Base-by-base conservation (phyloP, 2,113 vertebrate species). In the Pimephales promelas region DNA sequence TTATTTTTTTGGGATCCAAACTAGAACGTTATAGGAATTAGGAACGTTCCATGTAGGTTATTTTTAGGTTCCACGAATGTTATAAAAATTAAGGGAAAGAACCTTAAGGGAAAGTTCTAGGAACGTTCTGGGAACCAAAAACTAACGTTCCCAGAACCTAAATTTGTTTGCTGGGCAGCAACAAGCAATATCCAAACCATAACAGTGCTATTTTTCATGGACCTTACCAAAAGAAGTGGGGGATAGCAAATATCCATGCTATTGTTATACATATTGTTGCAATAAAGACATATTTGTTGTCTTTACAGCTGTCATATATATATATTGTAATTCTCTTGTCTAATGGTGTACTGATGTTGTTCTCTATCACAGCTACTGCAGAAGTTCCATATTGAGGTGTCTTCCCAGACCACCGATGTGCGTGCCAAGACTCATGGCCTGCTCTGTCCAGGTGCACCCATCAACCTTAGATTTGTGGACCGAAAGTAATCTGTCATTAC, bases 371-470 rank as follows among this genome's bases (percentile, higher is more conserved):
- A 99, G 97, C 89, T 98, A 71, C 95, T 98, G 89, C 96, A 97
- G 80, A 95, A 89, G 86, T 98, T 98, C 91, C 92, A 93, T 88
- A 95, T 98, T 5, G 90, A 92, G 79, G 16, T 87, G 61, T 95
- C 94, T 84, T 91, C 96, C 10, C 82, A 94, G 86, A 96, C 95
- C 0, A 57, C 89, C 62, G 86, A 93, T 1, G 92, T 97, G 89
- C 88, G 34, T 24, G 95, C 96, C 76, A 97, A 96, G 94, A 97
- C 96, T 20, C 96, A 96, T 0, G 96, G 96, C 82, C 94, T 98
- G 75, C 94, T 98, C 82, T 93, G 94, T 73, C 97, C 96, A 6
- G 93, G 86, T 64, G 91, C 83, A 0, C 91, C 94, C 52, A 95
- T 97, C 86, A 89, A 95, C 79, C 92, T 98, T 81, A 92, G 92